A percentile compares a stretch with the other conserved stretches of the same genome.
Conservation (phyloP, 23 tunicate species). For the Halocynthia aurantium region DNA sequence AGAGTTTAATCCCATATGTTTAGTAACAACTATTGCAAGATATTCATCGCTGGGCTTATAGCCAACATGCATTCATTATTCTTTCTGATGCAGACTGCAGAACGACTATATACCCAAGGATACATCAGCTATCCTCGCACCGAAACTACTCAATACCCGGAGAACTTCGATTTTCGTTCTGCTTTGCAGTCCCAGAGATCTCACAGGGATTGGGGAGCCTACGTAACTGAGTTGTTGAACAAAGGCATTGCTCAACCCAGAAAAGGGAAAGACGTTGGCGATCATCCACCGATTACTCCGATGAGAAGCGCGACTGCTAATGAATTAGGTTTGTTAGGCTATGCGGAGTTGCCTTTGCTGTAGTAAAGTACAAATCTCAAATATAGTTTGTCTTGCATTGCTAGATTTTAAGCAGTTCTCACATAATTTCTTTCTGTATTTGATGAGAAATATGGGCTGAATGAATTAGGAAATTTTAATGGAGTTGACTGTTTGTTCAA, state of each 20-base stretch:
- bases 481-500: no score
- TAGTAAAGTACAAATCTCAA: no score
- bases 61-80: not conserved
- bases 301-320: conserved; percentile 76
- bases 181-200: conserved; percentile 42
- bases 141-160: conserved; percentile 93
- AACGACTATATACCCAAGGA: conserved; percentile 84
- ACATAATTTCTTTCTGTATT: no score
- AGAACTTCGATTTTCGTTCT: conserved; percentile 80
- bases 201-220: conserved; percentile 42
- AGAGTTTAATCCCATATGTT: no score
- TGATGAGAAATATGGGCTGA: no score
- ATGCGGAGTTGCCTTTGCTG: no score
- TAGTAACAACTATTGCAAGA: not conserved
- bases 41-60: not conserved
- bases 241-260: conserved; percentile 55
- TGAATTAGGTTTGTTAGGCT: conserved; percentile 60
- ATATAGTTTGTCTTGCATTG: no score
- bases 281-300: conserved; percentile 99
- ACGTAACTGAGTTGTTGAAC: conserved; percentile 29
- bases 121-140: conserved; percentile 99
- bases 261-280: conserved; percentile 87
- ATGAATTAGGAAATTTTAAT: no score
- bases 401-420: no score
- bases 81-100: conserved; percentile 56